Percentiles rank a stretch among this genome's conserved stretches.
phyloP scores from a whole-genome alignment of 2,888 invertebrate genomes.

The Leptinotarsa peninsularis region DNA sequence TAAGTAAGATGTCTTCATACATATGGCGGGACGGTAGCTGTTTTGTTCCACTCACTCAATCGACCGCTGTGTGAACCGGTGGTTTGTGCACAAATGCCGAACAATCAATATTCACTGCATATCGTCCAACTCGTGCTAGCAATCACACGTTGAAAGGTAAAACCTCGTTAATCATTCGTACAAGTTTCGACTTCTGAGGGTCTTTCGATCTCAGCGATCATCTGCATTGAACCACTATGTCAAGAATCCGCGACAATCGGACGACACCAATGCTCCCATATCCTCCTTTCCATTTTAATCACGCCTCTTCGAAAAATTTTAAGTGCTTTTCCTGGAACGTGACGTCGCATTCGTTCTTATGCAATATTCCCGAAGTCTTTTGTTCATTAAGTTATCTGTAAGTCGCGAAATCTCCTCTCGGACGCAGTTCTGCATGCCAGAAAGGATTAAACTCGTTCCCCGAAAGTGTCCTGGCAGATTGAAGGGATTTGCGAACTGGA shows the following conservation, averaged over 20 bases:
- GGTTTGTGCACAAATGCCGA: too few species aligned
- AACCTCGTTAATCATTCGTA: too few species aligned
- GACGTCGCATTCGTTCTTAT: not conserved
- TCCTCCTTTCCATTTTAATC: not conserved
- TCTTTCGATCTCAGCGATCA: too few species aligned
- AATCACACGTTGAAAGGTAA: too few species aligned
- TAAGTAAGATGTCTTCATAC: too few species aligned
- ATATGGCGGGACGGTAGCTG: too few species aligned
- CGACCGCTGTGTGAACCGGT: too few species aligned
- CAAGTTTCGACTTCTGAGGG: too few species aligned
- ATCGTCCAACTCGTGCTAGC: too few species aligned
- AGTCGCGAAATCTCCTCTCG: conserved; percentile 28
- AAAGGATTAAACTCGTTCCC: conserved; percentile 29
- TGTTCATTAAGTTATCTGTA: conserved; percentile 25
- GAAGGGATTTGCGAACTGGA: not conserved
- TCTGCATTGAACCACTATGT: not conserved
- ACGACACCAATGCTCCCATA: not conserved
- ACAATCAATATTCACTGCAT: too few species aligned
- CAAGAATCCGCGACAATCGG: not conserved
- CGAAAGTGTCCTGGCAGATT: not conserved
- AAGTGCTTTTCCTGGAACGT: conserved; percentile 6
- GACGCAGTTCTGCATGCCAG: conserved; percentile 10
- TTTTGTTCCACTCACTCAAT: too few species aligned
- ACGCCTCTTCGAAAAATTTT: not conserved
- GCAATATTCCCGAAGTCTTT: conserved; percentile 20